A percentile compares a stretch with the other conserved stretches of the same genome.
These are phyloP conservation scores for Temnothorax unifasciatus DNA, from an alignment of 2,888 invertebrate genomes.

Conservation along the genomic window DNA sequence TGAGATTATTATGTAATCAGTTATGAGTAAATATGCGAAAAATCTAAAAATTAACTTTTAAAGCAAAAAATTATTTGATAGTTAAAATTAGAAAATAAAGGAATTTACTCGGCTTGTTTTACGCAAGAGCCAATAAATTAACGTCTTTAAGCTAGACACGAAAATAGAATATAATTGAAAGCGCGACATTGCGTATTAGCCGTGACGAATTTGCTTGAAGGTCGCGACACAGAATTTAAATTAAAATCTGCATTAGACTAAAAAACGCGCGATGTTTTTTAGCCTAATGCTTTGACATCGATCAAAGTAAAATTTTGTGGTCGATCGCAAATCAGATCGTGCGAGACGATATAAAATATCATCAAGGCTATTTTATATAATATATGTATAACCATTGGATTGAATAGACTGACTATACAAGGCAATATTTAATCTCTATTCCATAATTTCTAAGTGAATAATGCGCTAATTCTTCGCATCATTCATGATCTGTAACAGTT, in stretches of 20 bases:
- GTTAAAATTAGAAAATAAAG: conserved; percentile 4
- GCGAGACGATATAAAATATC: background rate
- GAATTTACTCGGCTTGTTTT: background rate
- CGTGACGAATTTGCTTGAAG: conserved; percentile 59
- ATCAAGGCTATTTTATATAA: background rate
- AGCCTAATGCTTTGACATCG: conserved; percentile 33
- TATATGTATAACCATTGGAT: background rate
- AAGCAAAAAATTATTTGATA: background rate
- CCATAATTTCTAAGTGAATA: too few species aligned
- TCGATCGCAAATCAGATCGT: background rate
- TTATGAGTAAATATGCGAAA: background rate
- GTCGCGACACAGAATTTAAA: conserved; percentile 57
- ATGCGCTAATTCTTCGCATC: too few species aligned
- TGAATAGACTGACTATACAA: too few species aligned
- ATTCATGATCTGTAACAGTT: conserved; percentile 17
- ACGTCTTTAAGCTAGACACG: background rate
- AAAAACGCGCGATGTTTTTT: conserved; percentile 41
- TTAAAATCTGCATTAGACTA: conserved; percentile 42
- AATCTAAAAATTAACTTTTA: conserved; percentile 19
- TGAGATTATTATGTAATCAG: background rate
- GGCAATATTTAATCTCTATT: too few species aligned
- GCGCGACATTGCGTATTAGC: conserved; percentile 40
- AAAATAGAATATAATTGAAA: conserved; percentile 63
- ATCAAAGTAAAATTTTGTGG: background rate
- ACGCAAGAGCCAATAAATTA: background rate